Percentiles rank a stretch among this genome's conserved stretches.
phyloP scores from a whole-genome alignment of 1,140 invertebrate species.

The Pissodes strobi region DNA sequence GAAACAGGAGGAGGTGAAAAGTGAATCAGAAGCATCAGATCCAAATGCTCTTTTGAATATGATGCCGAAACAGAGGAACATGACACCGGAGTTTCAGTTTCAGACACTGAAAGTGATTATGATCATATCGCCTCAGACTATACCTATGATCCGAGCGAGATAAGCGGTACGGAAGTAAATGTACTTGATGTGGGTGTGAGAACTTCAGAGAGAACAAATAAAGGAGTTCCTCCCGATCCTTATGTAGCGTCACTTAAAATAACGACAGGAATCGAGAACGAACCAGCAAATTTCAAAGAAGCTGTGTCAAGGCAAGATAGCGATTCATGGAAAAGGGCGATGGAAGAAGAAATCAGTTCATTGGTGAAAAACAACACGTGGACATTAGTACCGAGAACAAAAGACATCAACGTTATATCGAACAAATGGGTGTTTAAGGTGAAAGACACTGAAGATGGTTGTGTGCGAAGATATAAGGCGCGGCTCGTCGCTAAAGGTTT shows the following conservation, averaged over 20 bases:
- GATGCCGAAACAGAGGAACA: neutral
- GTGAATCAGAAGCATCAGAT: neutral
- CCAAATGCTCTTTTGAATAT: neutral
- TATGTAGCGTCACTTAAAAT: too few relatives aligned
- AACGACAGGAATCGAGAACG: too few relatives aligned
- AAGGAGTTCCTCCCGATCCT: neutral
- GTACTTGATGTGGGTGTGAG: neutral
- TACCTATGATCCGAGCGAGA: neutral
- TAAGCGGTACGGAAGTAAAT: neutral
- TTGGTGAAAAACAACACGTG: too few relatives aligned
- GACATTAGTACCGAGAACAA: neutral
- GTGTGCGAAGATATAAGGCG: neutral
- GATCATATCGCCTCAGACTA: too few relatives aligned
- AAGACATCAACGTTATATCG: neutral
- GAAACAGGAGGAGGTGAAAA: neutral
- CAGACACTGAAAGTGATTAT: neutral
- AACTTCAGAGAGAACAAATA: neutral
- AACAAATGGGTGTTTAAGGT: neutral
- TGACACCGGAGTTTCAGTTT: too few relatives aligned
- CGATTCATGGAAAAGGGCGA: too few relatives aligned
- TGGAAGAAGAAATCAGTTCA: neutral
- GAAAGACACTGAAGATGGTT: neutral
- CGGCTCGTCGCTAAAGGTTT: conserved; percentile 31
- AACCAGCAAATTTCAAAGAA: neutral
- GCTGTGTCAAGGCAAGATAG: too few relatives aligned